Evolutionary conservation across 2,888 invertebrate species (phyloP).

Genomic region (Zaprionus lineosus): DNA sequence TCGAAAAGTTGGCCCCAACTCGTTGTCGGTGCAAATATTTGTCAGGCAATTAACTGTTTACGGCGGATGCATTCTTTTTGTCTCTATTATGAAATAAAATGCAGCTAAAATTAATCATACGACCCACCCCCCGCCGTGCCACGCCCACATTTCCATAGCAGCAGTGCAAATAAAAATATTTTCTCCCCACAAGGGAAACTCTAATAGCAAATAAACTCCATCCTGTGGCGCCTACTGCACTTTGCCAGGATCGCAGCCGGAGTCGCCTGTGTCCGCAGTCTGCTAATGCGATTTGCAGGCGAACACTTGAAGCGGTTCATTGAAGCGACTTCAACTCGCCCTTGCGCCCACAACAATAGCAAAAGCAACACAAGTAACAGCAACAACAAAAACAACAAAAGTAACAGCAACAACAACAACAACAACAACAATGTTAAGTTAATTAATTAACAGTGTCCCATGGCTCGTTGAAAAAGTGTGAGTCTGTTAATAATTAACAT

Average conservation of each 20-base stretch:
- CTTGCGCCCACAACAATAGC: conserved; percentile 24
- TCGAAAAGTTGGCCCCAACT: conserved; percentile 41
- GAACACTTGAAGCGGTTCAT: conserved; percentile 49
- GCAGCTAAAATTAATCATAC: conserved; percentile 62
- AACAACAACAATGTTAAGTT: conserved; percentile 37
- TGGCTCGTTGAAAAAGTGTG: conserved; percentile 26
- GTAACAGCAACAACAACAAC: background rate
- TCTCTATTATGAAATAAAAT: conserved; percentile 23
- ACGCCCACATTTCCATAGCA: conserved; percentile 2
- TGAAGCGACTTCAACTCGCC: conserved; percentile 51
- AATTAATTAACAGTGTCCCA: conserved; percentile 65
- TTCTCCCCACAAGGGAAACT: conserved; percentile 24
- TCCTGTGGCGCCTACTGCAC: conserved; percentile 1
- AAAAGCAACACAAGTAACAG: background rate
- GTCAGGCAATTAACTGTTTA: conserved; percentile 67
- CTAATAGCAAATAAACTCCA: conserved; percentile 34
- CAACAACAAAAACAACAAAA: background rate
- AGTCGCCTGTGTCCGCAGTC: conserved; percentile 11
- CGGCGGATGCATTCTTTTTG: conserved; percentile 44
- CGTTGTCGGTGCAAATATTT: conserved; percentile 67
- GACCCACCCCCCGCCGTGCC: conserved; percentile 36
- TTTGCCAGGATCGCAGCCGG: background rate
- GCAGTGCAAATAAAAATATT: conserved; percentile 44
- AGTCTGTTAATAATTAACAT: conserved; percentile 66
- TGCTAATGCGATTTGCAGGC: conserved; percentile 61